Base-by-base conservation (phyloP, 2,888 invertebrate genomes). In the Cheilosia pagana region DNA sequence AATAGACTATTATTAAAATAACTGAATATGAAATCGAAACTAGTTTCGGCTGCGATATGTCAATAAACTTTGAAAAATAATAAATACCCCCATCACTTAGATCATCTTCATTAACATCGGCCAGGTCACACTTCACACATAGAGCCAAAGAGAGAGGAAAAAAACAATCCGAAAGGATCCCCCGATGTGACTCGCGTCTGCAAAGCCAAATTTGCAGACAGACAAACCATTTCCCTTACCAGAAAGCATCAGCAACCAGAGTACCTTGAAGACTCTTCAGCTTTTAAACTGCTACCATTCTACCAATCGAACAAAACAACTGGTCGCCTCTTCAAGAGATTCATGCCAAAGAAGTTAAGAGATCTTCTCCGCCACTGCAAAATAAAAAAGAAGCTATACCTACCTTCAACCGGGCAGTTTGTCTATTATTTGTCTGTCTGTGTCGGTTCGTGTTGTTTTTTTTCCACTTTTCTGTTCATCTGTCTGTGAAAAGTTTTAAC, bases 261-360 rank as follows among this genome's bases (percentile, higher is more conserved):
- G 81, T 75, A 70, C 67, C 62, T 75, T 75, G 81, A 68, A 81
- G 71, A 48, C 16, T 71, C 71, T 65, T 23, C 52, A 57, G 14
- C 14, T 21, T 52, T 52, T 1, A 23, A 35, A 10, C 35, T n/a
- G 23, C 7, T 39, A 16, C 57, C 19, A 35, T 8, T 8, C 39
- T 50, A 50, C 19, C 16, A 28, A 45, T 23, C 28, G 3, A 35
- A 23, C 10, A 7, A 7, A 35, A 55, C 60, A 25, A 31, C 10
- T 63, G 28, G 63, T 28, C 28, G 23, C 71, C 43, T 65, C 57
- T 72, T 65, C 67, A 55, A 81, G 60, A 74, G 41, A 68, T 67
- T 53, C 67, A 71, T 67, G 23, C 48, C 45, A 45, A 50, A 52
- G 16, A 41, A 35, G 59, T 16, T 31, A 76, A 81, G 76, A 76